A percentile compares a stretch with the other conserved stretches of the same genome.
These are phyloP conservation scores for Varecia variegata DNA, from an alignment of 2,797 vertebrate species.

Conservation along the genomic window DNA sequence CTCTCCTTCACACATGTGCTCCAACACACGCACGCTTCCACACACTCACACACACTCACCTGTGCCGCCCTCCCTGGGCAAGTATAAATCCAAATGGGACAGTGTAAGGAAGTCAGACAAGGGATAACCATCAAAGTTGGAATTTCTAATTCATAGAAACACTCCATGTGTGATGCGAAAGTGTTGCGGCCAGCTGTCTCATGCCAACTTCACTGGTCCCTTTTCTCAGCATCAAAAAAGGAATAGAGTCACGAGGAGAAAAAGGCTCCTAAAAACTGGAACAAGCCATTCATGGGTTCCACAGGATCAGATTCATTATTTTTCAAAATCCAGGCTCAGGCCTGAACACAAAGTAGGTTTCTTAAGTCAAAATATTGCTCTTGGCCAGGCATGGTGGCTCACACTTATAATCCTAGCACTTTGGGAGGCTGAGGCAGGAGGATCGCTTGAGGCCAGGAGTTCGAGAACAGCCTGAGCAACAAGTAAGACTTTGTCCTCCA, in stretches of 20 bases:
- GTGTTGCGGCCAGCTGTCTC: not conserved
- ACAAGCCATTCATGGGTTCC: not conserved
- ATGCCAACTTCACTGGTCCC: accelerated
- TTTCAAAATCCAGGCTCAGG: not conserved
- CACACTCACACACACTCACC: too few relatives aligned
- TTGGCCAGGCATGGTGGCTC: too few relatives aligned
- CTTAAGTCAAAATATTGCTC: not conserved
- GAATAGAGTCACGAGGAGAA: not conserved
- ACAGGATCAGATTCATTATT: not conserved
- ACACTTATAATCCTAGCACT: too few relatives aligned
- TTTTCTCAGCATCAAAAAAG: not conserved
- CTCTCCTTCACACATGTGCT: not conserved
- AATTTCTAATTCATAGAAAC: not conserved
- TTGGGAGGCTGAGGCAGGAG: too few relatives aligned
- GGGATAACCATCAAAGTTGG: not conserved
- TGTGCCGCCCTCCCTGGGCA: not conserved
- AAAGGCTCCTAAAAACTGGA: not conserved
- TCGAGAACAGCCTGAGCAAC: too few relatives aligned
- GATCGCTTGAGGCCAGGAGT: too few relatives aligned
- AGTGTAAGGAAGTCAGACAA: not conserved
- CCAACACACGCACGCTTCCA: accelerated
- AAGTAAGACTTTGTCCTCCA: not conserved
- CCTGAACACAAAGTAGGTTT: not conserved
- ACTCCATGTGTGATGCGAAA: not conserved
- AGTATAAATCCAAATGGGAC: not conserved